Evolutionary conservation across 2,888 invertebrate genomes (phyloP).

Genomic region (Alcis repandata): DNA sequence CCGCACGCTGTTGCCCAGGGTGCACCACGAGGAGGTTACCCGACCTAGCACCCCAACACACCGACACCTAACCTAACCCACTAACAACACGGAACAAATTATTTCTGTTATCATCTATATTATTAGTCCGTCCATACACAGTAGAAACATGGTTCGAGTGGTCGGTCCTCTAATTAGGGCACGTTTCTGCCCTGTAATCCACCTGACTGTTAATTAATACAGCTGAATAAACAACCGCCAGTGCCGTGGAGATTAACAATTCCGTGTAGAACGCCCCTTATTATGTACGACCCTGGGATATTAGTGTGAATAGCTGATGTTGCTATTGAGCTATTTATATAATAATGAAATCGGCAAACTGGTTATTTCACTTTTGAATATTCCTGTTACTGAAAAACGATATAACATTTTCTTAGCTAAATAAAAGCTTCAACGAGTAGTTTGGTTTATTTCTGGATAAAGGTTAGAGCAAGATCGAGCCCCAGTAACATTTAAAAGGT

Average conservation of each 20-base stretch:
- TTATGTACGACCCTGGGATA: slow-evolving; percentile 29
- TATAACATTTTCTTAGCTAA: neutral
- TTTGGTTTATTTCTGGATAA: slow-evolving; percentile 23
- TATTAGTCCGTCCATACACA: slow-evolving; percentile 32
- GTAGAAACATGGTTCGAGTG: slow-evolving; percentile 20
- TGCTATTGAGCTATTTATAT: slow-evolving; percentile 16
- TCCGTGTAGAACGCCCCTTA: slow-evolving; percentile 33
- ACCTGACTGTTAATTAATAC: slow-evolving; percentile 66
- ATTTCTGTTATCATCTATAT: slow-evolving; percentile 27
- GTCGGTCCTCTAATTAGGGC: slow-evolving; percentile 62
- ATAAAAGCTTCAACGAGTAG: slow-evolving; percentile 15
- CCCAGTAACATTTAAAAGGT: slow-evolving; percentile 36
- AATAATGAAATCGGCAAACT: neutral
- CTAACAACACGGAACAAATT: slow-evolving; percentile 1
- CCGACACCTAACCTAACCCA: neutral
- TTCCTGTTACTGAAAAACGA: neutral
- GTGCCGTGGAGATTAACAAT: slow-evolving; percentile 55
- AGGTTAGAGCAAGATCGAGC: slow-evolving; percentile 27
- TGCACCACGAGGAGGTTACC: too few species aligned
- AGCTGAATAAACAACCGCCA: slow-evolving; percentile 62
- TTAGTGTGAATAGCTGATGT: slow-evolving; percentile 25
- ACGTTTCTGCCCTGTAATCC: slow-evolving; percentile 66
- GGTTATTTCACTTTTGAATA: too few species aligned
- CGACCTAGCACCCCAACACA: too few species aligned
- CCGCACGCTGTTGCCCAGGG: too few species aligned